Percentiles rank a stretch among this genome's conserved stretches.
phyloP scores from a whole-genome alignment of 1,140 invertebrate genomes.

The Papilio aristodemus region DNA sequence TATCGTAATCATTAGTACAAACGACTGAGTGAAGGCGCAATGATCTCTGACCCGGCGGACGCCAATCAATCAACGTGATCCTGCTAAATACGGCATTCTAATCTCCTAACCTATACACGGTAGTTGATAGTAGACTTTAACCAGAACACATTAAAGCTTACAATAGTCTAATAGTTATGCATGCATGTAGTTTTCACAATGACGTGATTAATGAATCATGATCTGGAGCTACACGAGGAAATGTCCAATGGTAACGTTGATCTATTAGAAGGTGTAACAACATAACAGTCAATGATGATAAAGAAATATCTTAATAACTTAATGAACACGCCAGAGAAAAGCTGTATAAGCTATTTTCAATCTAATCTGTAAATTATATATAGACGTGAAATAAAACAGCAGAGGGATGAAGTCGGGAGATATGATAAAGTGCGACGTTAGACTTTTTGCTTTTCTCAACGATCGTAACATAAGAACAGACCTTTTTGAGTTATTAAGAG shows the following conservation, averaged over 20 bases:
- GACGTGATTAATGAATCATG: slow-evolving; percentile 71
- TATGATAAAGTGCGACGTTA: neutral
- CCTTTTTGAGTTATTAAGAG: neutral
- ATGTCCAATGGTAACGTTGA: slow-evolving; percentile 67
- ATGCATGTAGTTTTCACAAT: slow-evolving; percentile 55
- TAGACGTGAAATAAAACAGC: slow-evolving; percentile 11
- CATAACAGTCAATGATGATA: slow-evolving; percentile 11
- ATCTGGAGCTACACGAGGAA: slow-evolving; percentile 55
- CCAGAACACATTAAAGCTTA: slow-evolving; percentile 35
- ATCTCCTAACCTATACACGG: slow-evolving; percentile 36
- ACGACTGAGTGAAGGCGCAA: slow-evolving; percentile 52
- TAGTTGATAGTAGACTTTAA: slow-evolving; percentile 42
- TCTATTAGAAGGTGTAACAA: slow-evolving; percentile 54
- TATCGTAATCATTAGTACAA: slow-evolving; percentile 46
- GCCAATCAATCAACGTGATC: slow-evolving; percentile 73
- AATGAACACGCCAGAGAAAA: slow-evolving; percentile 9
- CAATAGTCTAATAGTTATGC: slow-evolving; percentile 26
- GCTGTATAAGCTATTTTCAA: neutral
- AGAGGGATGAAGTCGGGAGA: neutral
- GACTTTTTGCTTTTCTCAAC: neutral
- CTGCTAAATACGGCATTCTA: slow-evolving; percentile 61
- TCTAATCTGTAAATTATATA: neutral
- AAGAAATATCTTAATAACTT: slow-evolving; percentile 5
- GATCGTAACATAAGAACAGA: neutral
- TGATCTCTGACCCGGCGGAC: slow-evolving; percentile 65